A percentile compares a stretch with the other conserved stretches of the same genome.
Evolutionary conservation across 1,140 invertebrate species (phyloP).

Genomic region (Dinothrombium tinctorium): DNA sequence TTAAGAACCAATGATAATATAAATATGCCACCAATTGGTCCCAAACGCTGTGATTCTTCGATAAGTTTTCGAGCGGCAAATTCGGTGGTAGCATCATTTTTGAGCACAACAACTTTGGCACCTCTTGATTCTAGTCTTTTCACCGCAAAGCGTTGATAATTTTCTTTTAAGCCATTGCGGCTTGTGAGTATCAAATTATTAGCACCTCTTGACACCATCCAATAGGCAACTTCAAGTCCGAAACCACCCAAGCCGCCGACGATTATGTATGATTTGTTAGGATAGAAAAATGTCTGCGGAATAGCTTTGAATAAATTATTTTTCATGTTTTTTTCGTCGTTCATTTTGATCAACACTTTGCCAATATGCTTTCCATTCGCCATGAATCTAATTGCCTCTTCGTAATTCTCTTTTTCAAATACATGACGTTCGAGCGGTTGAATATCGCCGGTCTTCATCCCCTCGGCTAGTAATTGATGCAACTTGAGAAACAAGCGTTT

Average conservation of each 20-base stretch:
- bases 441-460: conserved; percentile 61
- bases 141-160: conserved; percentile 39
- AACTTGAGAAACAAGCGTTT: not conserved
- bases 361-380: conserved; percentile 91
- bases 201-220: conserved; percentile 66
- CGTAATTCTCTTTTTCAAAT: conserved; percentile 58
- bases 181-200: conserved; percentile 63
- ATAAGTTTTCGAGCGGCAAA: conserved; percentile 33
- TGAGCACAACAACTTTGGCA: conserved; percentile 44
- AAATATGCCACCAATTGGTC: conserved; percentile 62
- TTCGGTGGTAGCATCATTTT: conserved; percentile 33
- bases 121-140: conserved; percentile 30
- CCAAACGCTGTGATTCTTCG: conserved; percentile 34
- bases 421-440: conserved; percentile 53
- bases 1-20: conserved; percentile 63
- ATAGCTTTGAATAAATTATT: conserved; percentile 17
- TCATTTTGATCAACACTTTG: conserved; percentile 45
- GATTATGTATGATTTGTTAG: conserved; percentile 61
- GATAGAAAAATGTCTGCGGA: conserved; percentile 59
- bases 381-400: conserved; percentile 83
- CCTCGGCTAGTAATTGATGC: conserved; percentile 38
- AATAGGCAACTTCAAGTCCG: conserved; percentile 69
- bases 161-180: conserved; percentile 55
- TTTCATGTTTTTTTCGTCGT: conserved; percentile 26
- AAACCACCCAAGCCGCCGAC: conserved; percentile 77